Evolutionary conservation across 2,888 invertebrate species (phyloP).

Genomic region (Hypselothyrea guttata): DNA sequence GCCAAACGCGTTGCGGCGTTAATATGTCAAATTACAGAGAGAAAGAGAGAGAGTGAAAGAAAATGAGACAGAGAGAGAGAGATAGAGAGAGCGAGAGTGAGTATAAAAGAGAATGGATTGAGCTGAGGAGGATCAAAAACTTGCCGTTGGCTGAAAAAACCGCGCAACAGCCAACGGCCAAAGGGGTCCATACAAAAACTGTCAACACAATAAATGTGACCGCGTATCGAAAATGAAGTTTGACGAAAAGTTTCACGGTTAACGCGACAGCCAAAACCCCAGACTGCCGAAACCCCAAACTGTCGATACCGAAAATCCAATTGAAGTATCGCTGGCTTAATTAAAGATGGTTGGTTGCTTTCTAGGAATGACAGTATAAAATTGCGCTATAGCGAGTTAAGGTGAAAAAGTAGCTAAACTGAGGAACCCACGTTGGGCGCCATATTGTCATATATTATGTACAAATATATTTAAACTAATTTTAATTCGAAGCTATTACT

Average conservation of each 20-base stretch:
- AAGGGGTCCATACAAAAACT: slow-evolving; percentile 47
- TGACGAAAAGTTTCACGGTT: slow-evolving; percentile 49
- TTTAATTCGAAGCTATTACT: too few species aligned
- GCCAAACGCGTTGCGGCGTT: slow-evolving; percentile 70
- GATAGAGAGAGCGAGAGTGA: too few species aligned
- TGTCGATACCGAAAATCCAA: slow-evolving; percentile 50
- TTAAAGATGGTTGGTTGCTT: slow-evolving; percentile 38
- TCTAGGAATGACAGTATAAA: slow-evolving; percentile 16
- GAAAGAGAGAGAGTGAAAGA: too few species aligned
- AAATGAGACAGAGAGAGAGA: too few species aligned
- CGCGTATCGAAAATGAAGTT: slow-evolving; percentile 57
- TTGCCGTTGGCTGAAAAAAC: slow-evolving; percentile 47
- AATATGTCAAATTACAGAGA: slow-evolving; percentile 65
- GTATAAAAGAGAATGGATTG: not conserved
- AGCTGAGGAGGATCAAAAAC: slow-evolving; percentile 32
- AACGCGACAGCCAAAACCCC: slow-evolving; percentile 32
- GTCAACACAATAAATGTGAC: slow-evolving; percentile 66
- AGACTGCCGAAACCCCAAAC: not conserved
- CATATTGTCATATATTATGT: too few species aligned
- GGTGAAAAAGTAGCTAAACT: not conserved
- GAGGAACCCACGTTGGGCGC: too few species aligned
- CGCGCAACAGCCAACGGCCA: slow-evolving; percentile 8
- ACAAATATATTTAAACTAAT: too few species aligned
- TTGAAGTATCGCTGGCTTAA: slow-evolving; percentile 56
- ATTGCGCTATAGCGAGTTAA: not conserved